Evolutionary conservation across 2,888 invertebrate genomes (phyloP).

Genomic region (Corbicula japonica): DNA sequence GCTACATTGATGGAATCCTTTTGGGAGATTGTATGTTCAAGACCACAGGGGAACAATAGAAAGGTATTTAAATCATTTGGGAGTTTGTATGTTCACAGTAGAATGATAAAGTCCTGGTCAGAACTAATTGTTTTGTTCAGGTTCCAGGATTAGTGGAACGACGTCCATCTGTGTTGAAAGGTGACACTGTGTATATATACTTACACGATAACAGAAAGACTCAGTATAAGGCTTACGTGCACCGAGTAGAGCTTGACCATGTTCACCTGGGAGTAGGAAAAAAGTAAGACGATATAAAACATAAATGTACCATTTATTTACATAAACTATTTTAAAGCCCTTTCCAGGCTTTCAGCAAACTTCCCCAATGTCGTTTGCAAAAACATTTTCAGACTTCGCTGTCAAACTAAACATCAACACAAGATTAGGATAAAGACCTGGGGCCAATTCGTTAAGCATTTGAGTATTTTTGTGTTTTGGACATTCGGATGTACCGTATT

Average conservation of each 20-base stretch:
- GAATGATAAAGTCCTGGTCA: no score
- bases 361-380: not conserved
- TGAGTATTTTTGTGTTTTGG: not conserved
- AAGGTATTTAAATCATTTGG: not conserved
- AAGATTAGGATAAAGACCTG: not conserved
- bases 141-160: conserved; percentile 38
- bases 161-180: conserved; percentile 30
- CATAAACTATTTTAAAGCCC: not conserved
- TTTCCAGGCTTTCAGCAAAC: not conserved
- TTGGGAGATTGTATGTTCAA: not conserved
- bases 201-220: not conserved
- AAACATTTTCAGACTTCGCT: not conserved
- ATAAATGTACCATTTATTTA: not conserved
- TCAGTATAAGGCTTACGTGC: conserved; percentile 36
- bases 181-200: conserved; percentile 27
- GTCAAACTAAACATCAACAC: not conserved
- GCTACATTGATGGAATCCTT: not conserved
- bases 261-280: conserved; percentile 35
- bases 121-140: not conserved
- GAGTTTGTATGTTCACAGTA: no score
- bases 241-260: conserved; percentile 12
- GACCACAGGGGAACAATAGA: not conserved
- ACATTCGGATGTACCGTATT: not conserved
- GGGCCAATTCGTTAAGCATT: not conserved
- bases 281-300: conserved; percentile 14